phyloP scores from a whole-genome alignment of 1,140 invertebrate species.

The Drosophila truncata region DNA sequence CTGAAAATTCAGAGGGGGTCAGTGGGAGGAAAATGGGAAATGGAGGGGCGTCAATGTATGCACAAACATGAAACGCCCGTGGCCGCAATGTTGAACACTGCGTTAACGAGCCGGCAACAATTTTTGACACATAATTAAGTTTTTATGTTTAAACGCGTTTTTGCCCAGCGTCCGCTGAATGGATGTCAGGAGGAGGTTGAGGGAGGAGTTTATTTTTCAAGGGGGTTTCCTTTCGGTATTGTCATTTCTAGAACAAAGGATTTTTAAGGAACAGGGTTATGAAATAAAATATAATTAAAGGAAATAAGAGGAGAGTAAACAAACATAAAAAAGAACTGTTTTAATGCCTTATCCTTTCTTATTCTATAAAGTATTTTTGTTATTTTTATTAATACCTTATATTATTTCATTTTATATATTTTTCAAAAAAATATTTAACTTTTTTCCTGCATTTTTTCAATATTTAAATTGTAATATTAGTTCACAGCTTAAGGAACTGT shows the following conservation, averaged over 20 bases:
- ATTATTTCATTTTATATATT: no score
- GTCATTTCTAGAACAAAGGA: conserved; percentile 20
- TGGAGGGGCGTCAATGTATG: conserved; percentile 44
- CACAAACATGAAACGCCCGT: conserved; percentile 71
- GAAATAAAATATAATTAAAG: background rate
- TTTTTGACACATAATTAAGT: conserved; percentile 81
- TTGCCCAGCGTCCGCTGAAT: conserved; percentile 29
- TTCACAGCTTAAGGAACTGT: background rate
- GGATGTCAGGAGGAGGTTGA: background rate
- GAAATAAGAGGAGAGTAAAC: background rate
- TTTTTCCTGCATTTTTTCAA: background rate
- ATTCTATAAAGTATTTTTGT: background rate
- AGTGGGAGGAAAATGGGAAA: background rate
- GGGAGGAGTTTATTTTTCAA: background rate
- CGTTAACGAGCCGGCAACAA: conserved; percentile 65
- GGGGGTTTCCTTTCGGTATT: background rate
- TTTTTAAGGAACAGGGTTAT: background rate
- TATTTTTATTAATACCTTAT: background rate
- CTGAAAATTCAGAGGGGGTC: background rate
- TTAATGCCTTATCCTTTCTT: background rate
- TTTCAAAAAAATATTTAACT: background rate
- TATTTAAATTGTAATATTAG: background rate
- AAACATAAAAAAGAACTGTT: background rate
- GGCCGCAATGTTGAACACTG: conserved; percentile 62
- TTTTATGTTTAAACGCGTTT: conserved; percentile 71